These are phyloP conservation scores for Drosophila willistoni DNA, from an alignment of 1,140 invertebrate species.

Conservation along the genomic window DNA sequence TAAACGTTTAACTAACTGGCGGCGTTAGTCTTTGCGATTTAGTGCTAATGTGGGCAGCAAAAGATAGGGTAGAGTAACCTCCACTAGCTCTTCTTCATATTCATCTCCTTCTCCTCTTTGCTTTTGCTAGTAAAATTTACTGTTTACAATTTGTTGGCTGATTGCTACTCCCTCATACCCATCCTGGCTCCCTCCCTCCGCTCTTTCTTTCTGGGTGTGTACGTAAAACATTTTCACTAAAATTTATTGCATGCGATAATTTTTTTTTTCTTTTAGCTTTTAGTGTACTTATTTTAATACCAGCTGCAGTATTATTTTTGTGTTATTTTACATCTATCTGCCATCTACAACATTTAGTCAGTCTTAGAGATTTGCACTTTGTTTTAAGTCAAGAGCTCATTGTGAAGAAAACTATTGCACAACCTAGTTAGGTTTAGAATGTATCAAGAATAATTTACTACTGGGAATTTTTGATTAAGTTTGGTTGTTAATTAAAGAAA, in stretches of 20 bases:
- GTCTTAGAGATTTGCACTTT: no score
- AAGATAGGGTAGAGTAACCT: neutral
- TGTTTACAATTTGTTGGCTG: slow-evolving; percentile 80
- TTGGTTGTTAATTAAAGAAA: no score
- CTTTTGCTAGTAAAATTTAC: slow-evolving; percentile 61
- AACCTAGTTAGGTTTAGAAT: no score
- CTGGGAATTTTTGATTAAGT: no score
- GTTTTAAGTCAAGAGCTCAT: no score
- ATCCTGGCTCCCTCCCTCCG: neutral
- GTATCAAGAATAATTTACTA: no score
- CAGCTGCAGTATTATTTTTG: slow-evolving; percentile 68
- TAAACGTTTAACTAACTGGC: slow-evolving; percentile 79
- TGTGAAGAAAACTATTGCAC: no score
- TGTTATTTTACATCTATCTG: slow-evolving; percentile 55
- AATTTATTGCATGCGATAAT: slow-evolving; percentile 72
- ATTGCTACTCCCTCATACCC: slow-evolving; percentile 56
- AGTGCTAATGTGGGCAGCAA: slow-evolving; percentile 67
- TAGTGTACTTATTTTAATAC: slow-evolving; percentile 75
- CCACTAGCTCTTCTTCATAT: neutral
- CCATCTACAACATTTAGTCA: no score
- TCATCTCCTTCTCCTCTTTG: neutral
- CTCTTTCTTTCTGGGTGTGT: slow-evolving; percentile 27
- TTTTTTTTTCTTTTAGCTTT: slow-evolving; percentile 43
- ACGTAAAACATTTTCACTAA: slow-evolving; percentile 61
- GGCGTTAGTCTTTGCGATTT: slow-evolving; percentile 74